Evolutionary conservation across 1,140 invertebrate species (phyloP).

Genomic region (Trichogramma pretiosum): DNA sequence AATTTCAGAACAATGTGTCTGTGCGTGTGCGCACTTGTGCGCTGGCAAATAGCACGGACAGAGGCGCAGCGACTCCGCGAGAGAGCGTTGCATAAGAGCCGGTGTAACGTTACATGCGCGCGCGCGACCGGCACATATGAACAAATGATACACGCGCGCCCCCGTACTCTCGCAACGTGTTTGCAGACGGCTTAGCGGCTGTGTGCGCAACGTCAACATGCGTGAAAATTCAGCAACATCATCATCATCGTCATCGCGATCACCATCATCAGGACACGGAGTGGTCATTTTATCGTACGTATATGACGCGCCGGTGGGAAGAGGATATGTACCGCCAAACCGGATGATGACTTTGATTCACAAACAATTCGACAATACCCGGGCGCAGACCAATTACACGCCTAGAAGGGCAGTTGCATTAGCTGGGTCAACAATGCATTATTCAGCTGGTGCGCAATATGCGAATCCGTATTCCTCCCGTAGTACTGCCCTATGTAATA

Average conservation of each 20-base stretch:
- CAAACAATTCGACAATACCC: conserved; percentile 30
- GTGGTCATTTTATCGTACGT: conserved; percentile 27
- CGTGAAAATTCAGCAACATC: background rate
- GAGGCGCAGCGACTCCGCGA: background rate
- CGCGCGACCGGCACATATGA: no score
- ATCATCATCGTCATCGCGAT: background rate
- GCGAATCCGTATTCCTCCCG: no score
- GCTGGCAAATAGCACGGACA: no score
- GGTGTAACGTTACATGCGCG: no score
- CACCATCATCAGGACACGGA: background rate
- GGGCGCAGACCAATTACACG: conserved; percentile 41
- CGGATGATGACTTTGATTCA: conserved; percentile 45
- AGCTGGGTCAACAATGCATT: conserved; percentile 47
- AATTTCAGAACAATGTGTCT: background rate
- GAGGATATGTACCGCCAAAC: no score
- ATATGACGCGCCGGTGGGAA: conserved; percentile 28
- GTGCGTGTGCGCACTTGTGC: no score
- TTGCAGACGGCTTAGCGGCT: background rate
- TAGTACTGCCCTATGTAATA: background rate
- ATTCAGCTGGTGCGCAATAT: conserved; percentile 43
- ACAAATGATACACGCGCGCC: no score
- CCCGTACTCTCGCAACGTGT: background rate
- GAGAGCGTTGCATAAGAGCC: no score
- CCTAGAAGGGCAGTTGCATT: conserved; percentile 44
- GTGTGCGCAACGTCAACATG: no score